phyloP scores from a whole-genome alignment of 2,113 vertebrate species.

The Leptocoma aspasia region DNA sequence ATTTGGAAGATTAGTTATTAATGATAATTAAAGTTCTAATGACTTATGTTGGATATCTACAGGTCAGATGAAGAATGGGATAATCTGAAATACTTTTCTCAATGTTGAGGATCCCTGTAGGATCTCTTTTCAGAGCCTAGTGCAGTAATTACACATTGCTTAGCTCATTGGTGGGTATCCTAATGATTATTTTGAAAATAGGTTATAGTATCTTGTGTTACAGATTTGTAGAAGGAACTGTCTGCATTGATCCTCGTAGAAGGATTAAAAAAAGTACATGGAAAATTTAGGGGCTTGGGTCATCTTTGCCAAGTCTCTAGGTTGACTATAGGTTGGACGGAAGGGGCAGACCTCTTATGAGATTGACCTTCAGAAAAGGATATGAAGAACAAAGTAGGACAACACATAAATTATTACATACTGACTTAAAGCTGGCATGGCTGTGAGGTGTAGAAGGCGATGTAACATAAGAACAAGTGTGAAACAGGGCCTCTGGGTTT shows the following conservation, averaged over 20 bases:
- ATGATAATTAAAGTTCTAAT: not conserved
- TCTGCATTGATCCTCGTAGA: not conserved
- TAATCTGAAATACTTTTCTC: not conserved
- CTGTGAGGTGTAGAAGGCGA: not conserved
- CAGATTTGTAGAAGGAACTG: not conserved
- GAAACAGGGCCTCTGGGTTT: constrained; percentile 49
- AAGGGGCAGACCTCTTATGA: not conserved
- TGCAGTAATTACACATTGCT: not conserved
- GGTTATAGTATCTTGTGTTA: not conserved
- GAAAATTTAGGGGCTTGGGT: not conserved
- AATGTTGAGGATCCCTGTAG: not conserved
- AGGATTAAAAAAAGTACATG: not conserved
- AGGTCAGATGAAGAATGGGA: not conserved
- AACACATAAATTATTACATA: constrained; percentile 19
- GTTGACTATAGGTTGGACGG: not conserved
- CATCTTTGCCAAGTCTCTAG: not conserved
- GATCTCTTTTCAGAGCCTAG: not conserved
- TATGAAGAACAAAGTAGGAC: not conserved
- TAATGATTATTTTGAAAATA: not conserved
- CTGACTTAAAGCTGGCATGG: constrained; percentile 47
- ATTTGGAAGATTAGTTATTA: not conserved
- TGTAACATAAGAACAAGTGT: constrained; percentile 37
- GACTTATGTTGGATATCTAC: not conserved
- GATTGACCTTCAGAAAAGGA: constrained; percentile 28
- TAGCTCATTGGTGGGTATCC: not conserved